Evolutionary conservation across 2,113 vertebrate genomes (phyloP).

Genomic region (Ia io): DNA sequence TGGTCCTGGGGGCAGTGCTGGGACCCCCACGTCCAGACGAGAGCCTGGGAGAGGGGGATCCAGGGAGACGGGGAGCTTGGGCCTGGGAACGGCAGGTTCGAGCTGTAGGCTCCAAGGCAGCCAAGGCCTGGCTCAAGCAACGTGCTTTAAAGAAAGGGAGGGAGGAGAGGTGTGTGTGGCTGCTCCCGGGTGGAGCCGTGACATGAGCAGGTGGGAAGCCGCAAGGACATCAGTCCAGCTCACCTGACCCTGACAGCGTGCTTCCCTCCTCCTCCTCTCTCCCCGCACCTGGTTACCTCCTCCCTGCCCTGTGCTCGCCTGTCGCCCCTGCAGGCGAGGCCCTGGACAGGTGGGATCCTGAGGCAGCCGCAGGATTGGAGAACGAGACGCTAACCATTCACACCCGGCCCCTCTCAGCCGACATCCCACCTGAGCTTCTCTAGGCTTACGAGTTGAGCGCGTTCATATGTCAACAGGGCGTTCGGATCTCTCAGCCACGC

Average conservation of each 20-base stretch:
- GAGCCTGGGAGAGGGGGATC: neutral
- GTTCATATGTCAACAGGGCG: neutral
- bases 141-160: neutral
- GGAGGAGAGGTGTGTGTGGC: too few relatives aligned
- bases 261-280: too few relatives aligned
- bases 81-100: neutral
- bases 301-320: neutral
- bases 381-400: neutral
- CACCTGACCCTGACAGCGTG: rapidly evolving
- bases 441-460: neutral
- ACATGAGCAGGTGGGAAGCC: neutral
- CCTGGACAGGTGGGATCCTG: neutral
- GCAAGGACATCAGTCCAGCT: rapidly evolving
- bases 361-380: neutral
- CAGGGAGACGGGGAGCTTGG: neutral
- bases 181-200: neutral
- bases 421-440: neutral
- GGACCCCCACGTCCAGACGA: neutral
- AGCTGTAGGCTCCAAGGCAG: neutral
- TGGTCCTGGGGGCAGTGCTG: neutral
- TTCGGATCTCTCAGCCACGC: neutral
- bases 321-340: neutral
- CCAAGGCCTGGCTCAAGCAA: neutral
- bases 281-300: neutral
- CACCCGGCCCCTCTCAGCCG: neutral